phyloP scores from a whole-genome alignment of 2,888 invertebrate species.

The Apotomis betuletana region DNA sequence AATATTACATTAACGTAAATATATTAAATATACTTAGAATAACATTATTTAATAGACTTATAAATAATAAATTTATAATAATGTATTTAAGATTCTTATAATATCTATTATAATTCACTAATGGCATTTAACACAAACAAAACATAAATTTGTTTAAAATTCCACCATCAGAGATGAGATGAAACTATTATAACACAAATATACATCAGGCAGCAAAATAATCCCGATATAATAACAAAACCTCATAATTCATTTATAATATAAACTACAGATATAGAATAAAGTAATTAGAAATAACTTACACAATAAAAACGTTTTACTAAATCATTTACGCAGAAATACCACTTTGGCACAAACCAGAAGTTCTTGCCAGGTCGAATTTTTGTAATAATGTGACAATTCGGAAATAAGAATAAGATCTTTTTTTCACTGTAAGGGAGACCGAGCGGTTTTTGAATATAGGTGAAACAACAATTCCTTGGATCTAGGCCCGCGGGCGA shows the following conservation, averaged over 20 bases:
- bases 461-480: too few species aligned
- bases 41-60: slow-evolving; percentile 49
- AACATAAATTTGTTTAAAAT: slow-evolving; percentile 50
- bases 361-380: slow-evolving; percentile 39
- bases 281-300: slow-evolving; percentile 20
- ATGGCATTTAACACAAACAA: slow-evolving; percentile 65
- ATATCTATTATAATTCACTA: slow-evolving; percentile 56
- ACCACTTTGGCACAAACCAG: slow-evolving; percentile 71
- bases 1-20: slow-evolving; percentile 64
- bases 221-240: slow-evolving; percentile 46
- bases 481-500: too few species aligned
- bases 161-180: slow-evolving; percentile 49
- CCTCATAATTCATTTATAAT: slow-evolving; percentile 46
- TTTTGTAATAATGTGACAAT: too few species aligned
- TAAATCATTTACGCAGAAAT: slow-evolving; percentile 41
- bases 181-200: slow-evolving; percentile 43
- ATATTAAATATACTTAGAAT: slow-evolving; percentile 56
- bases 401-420: too few species aligned
- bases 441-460: too few species aligned
- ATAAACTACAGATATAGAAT: slow-evolving; percentile 47
- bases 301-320: slow-evolving; percentile 20
- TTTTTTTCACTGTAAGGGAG: too few species aligned
- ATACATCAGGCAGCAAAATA: slow-evolving; percentile 39
- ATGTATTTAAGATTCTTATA: slow-evolving; percentile 37
- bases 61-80: slow-evolving; percentile 18